Evolutionary conservation across 2,797 vertebrate species (phyloP).

Genomic region (Arnoldichthys spilopterus): DNA sequence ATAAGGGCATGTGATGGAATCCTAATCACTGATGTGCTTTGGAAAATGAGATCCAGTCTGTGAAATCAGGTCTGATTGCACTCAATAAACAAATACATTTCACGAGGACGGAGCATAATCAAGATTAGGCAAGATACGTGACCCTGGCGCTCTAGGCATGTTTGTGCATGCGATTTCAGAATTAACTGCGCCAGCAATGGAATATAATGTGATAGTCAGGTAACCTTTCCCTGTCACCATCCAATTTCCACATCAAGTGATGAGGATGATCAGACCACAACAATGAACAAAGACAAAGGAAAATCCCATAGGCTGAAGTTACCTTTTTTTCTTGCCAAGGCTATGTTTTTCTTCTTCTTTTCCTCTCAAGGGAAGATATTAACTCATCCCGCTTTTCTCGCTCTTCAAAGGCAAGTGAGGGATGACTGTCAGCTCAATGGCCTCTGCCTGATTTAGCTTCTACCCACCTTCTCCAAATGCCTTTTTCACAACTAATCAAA

Average conservation of each 20-base stretch:
- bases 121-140: constrained; percentile 58
- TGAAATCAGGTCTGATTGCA: constrained; percentile 71
- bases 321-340: neutral
- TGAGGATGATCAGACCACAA: constrained; percentile 47
- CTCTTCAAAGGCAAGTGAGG: constrained; percentile 13
- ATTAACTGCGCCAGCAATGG: constrained; percentile 46
- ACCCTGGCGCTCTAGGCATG: constrained; percentile 51
- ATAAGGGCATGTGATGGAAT: constrained; percentile 62
- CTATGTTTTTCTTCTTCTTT: neutral
- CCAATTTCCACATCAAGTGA: constrained; percentile 54
- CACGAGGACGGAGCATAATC: constrained; percentile 59
- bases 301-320: constrained; percentile 25
- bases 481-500: constrained; percentile 16
- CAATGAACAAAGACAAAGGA: constrained; percentile 45
- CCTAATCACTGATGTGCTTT: constrained; percentile 66
- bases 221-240: constrained; percentile 57
- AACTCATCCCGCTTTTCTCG: constrained; percentile 28
- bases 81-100: constrained; percentile 58
- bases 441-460: constrained; percentile 14
- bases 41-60: constrained; percentile 62
- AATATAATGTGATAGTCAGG: constrained; percentile 61
- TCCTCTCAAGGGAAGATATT: constrained; percentile 16
- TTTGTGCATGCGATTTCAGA: constrained; percentile 47
- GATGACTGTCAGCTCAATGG: constrained; percentile 22
- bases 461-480: constrained; percentile 12